Base-by-base conservation (phyloP, 2,113 vertebrate genomes). In the Lophura nycthemera region DNA sequence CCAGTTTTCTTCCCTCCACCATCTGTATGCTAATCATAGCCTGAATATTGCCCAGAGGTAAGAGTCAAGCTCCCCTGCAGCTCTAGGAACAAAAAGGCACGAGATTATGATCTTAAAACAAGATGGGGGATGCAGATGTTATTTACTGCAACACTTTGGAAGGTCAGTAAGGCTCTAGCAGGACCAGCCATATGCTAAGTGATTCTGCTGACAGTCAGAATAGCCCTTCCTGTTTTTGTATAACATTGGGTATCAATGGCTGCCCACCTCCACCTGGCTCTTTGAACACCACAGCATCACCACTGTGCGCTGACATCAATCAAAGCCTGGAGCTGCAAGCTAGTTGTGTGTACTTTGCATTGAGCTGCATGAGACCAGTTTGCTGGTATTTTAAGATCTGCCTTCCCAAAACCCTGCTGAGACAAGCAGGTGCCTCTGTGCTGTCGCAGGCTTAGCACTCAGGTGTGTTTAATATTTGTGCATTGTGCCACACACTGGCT, bases 21-120 rank as follows among this genome's bases (percentile, higher is more conserved):
- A 70, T 48, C 36, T 66, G 20, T 42, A 52, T 30, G 80, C 40
- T 94, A 88, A 95, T 96, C 65, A n/a, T 47, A 74, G 30, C 21
- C 65, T 42, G 52, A 91, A 63, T 40, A 75, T 5, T 45, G 76
- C 93, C 91, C 43, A 65, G 16, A 83, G 92, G 72, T 72, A 82
- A 91, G 65, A 88, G 16, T 43, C 60, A 70, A 65, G 70, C 36
- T 38, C 17, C 12, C 52, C 60, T 77, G 83, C 71, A 43, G 60
- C 56, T 32, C 40, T n/a, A 16, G 66, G 47, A 65, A 92, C 61
- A 76, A 83, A 95, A 48, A 81, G n/a, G 13, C 18, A 54, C 75
- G 34, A 86, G 88, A 95, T 90, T 81, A 50, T 52, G 36, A 83
- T 95, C 84, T 86, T 34, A 48, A 64, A 61, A 36, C n/a, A 40